A percentile compares a stretch with the other conserved stretches of the same genome.
These are phyloP conservation scores for Pungitius pungitius DNA, from an alignment of 2,113 vertebrate species.

Conservation along the genomic window DNA sequence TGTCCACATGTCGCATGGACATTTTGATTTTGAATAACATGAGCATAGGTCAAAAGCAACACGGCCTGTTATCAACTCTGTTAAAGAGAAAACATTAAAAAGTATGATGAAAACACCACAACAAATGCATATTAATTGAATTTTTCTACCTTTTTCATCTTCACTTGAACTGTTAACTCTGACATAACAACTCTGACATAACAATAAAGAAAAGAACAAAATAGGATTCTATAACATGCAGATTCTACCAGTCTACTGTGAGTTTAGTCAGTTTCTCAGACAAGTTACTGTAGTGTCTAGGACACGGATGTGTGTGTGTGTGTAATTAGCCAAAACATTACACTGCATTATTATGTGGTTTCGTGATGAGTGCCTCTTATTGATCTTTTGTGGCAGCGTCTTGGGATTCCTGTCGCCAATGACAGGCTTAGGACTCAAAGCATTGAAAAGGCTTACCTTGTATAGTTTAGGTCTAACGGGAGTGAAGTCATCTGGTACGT, in stretches of 20 bases:
- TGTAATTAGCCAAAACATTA: not conserved
- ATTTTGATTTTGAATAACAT: not conserved
- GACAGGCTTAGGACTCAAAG: no score
- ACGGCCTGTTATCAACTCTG: not conserved
- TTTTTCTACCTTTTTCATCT: no score
- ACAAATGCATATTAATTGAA: no score
- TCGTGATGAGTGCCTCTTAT: no score
- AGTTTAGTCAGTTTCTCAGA: not conserved
- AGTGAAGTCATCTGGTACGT: constrained; percentile 91
- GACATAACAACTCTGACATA: not conserved
- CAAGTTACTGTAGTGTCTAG: not conserved
- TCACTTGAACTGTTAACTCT: no score
- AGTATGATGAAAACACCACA: no score
- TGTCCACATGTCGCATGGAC: not conserved
- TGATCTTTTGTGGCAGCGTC: no score
- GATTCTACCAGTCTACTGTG: not conserved
- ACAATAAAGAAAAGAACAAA: not conserved
- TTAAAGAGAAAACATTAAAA: no score
- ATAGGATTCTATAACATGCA: not conserved
- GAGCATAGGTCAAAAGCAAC: not conserved
- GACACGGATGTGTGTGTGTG: not conserved
- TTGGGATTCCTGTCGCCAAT: no score
- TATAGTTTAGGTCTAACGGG: constrained; percentile 93
- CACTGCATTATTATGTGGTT: not conserved
- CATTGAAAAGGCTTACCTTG: constrained; percentile 81